These are phyloP conservation scores for Epinephelus moara DNA, from an alignment of 2,113 vertebrate genomes.

Conservation along the genomic window DNA sequence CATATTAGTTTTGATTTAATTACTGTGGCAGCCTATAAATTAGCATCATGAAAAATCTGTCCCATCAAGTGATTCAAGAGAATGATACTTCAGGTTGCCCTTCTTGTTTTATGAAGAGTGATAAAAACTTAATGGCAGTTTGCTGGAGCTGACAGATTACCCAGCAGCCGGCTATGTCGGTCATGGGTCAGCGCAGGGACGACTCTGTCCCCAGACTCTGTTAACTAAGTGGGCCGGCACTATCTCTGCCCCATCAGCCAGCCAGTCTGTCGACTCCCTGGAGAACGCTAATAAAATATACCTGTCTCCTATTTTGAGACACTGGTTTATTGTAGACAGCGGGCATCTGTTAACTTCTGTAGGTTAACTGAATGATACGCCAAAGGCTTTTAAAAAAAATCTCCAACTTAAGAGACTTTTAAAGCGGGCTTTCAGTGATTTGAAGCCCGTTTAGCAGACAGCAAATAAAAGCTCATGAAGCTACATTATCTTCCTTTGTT, in stretches of 20 bases:
- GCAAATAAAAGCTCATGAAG: not conserved
- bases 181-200: conserved; percentile 69
- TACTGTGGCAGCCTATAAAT: not conserved
- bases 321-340: not conserved
- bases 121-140: conserved; percentile 55
- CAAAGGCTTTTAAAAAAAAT: not conserved
- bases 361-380: conserved; percentile 7
- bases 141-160: conserved; percentile 54
- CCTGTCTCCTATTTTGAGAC: conserved; percentile 27
- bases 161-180: conserved; percentile 41
- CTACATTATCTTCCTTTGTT: not conserved
- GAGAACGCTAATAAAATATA: conserved; percentile 61
- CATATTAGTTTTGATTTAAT: too few relatives aligned
- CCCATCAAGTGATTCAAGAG: not conserved
- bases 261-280: conserved; percentile 50
- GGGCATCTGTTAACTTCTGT: conserved; percentile 32
- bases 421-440: not conserved
- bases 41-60: not conserved
- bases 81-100: conserved; percentile 35
- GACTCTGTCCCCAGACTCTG: conserved; percentile 57
- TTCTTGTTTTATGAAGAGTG: conserved; percentile 59
- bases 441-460: not conserved
- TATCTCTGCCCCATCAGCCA: conserved; percentile 62
- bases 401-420: not conserved
- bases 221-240: conserved; percentile 65